phyloP scores from a whole-genome alignment of 2,113 vertebrate genomes.

The Mus spicilegus region DNA sequence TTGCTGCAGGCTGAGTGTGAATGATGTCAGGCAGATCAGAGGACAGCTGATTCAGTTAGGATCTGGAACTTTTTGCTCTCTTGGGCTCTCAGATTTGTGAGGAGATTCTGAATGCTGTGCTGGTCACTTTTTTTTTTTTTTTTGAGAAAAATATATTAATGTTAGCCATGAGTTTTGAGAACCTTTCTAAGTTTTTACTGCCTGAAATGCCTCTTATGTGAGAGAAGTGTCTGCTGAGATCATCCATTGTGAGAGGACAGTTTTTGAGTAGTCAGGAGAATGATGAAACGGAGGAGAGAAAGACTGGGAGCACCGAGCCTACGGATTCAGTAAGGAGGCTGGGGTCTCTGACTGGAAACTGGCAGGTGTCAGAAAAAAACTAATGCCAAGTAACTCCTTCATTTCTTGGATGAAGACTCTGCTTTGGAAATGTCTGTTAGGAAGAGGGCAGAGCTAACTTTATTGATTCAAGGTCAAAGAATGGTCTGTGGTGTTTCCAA shows the following conservation, averaged over 20 bases:
- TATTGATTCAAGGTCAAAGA: conserved; percentile 70
- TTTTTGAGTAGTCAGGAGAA: conserved; percentile 81
- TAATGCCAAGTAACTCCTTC: conserved; percentile 72
- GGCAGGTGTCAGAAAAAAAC: conserved; percentile 54
- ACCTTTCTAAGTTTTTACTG: conserved; percentile 65
- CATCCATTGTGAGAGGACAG: conserved; percentile 71
- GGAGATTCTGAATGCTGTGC: conserved; percentile 46
- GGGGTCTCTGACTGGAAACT: conserved; percentile 70
- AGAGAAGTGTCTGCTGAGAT: conserved; percentile 69
- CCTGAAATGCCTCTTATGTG: conserved; percentile 62
- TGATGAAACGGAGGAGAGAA: conserved; percentile 96
- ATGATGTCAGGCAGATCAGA: conserved; percentile 73
- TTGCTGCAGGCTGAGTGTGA: conserved; percentile 74
- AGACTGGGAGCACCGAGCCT: conserved; percentile 92
- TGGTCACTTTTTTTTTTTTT: neutral
- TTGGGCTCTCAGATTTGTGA: conserved; percentile 42
- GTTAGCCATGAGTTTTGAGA: conserved; percentile 66
- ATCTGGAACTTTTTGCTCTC: conserved; percentile 58
- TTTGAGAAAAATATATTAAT: conserved; percentile 62
- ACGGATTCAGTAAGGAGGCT: conserved; percentile 94
- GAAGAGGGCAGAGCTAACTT: conserved; percentile 61
- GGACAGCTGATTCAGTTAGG: conserved; percentile 76
- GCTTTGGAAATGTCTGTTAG: conserved; percentile 57
- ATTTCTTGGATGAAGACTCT: conserved; percentile 60
- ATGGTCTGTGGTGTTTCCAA: neutral